Percentiles rank a stretch among this genome's conserved stretches.
Conservation (phyloP, 2,113 vertebrate genomes). For the Aptenodytes forsteri region DNA sequence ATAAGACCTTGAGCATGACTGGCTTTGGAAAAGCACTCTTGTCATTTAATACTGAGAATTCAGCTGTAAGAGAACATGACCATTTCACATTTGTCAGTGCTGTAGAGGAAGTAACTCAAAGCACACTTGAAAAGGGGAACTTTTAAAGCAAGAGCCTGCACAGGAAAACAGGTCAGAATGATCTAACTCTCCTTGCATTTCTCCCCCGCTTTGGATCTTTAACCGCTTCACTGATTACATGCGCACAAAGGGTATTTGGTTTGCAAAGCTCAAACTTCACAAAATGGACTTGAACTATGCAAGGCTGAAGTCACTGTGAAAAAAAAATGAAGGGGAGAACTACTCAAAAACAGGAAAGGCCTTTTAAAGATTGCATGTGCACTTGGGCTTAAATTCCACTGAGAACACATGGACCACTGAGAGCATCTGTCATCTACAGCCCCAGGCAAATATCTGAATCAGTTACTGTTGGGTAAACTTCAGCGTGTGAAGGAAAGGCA, state of each 20-base stretch:
- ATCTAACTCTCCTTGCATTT: background rate
- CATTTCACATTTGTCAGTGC: slow-evolving; percentile 13
- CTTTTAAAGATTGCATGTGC: background rate
- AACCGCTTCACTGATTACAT: background rate
- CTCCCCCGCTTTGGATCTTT: background rate
- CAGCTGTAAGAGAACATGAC: background rate
- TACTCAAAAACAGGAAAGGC: background rate
- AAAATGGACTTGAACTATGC: background rate
- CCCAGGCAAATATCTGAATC: slow-evolving; percentile 22
- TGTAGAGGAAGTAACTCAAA: slow-evolving; percentile 17
- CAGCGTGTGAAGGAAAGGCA: background rate
- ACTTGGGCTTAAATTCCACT: background rate
- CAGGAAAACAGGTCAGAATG: slow-evolving; percentile 15
- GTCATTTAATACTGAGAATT: background rate
- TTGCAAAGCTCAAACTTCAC: background rate
- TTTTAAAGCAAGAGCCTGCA: background rate
- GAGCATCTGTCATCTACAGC: slow-evolving; percentile 34
- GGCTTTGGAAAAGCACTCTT: background rate
- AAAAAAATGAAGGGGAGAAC: background rate
- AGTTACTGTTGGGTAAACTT: background rate
- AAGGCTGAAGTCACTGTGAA: background rate
- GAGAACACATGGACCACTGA: slow-evolving; percentile 13
- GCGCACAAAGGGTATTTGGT: background rate
- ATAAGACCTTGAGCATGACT: background rate
- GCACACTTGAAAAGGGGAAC: slow-evolving; percentile 27